Percentiles rank a stretch among this genome's conserved stretches.
Conservation (phyloP, 2,113 vertebrate genomes). For the Catharus minimus region DNA sequence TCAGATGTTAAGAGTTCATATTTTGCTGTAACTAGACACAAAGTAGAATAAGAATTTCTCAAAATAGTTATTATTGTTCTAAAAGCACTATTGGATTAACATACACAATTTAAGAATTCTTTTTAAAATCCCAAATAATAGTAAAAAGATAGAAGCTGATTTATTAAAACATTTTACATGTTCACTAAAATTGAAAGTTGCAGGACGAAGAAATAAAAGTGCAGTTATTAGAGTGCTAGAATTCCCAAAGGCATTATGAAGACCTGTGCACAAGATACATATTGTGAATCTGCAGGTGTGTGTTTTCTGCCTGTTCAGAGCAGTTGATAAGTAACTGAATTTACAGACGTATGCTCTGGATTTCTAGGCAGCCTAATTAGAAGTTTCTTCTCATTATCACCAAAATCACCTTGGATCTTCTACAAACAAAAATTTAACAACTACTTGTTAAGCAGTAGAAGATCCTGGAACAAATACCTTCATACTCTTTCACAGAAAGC, state of each 20-base stretch:
- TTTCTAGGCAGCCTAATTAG: neutral
- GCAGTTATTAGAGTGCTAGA: neutral
- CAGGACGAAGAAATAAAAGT: neutral
- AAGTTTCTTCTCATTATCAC: neutral
- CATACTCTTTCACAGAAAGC: neutral
- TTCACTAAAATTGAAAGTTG: neutral
- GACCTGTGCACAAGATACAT: neutral
- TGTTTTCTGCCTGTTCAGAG: neutral
- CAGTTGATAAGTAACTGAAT: neutral
- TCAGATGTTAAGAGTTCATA: neutral
- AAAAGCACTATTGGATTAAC: neutral
- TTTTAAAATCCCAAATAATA: neutral
- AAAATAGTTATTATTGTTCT: neutral
- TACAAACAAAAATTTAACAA: neutral
- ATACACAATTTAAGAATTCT: neutral
- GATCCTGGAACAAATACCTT: neutral
- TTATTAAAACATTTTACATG: neutral
- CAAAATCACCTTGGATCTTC: neutral
- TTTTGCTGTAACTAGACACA: neutral
- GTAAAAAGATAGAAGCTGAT: neutral
- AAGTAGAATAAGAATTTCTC: neutral
- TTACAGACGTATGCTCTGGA: neutral
- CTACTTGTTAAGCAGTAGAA: neutral
- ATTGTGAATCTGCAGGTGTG: neutral
- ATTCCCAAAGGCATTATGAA: neutral